Base-by-base conservation (phyloP, 2,113 vertebrate species). In the Pterocles orientalis region DNA sequence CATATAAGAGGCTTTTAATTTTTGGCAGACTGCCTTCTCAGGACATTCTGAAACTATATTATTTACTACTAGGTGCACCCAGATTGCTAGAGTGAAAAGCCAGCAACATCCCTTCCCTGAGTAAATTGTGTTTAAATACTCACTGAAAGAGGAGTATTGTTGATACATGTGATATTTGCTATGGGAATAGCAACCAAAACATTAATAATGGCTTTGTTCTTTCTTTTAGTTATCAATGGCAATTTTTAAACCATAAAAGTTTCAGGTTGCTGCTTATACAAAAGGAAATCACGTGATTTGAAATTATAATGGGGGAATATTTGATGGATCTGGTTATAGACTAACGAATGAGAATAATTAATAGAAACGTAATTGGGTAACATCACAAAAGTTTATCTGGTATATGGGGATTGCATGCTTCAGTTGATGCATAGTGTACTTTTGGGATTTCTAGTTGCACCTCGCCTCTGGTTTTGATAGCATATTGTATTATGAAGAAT, bases 281-380 rank as follows among this genome's bases (percentile, higher is more conserved):
- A 94, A 97, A 96, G 47, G 45, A 96, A 97, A 92, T 65, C 34
- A 61, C 85, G 43, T 71, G 86, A 86, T 95, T 96, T 95, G 79
- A 96, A 96, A 97, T 94, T 95, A 62, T 94, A 98, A 97, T 95
- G 95, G 77, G 17, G 29, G 53, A 93, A 78, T 95, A 88, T 94
- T 88, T 94, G 84, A 88, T 94, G 83, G 54, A 92, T 89, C 90
- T 91, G 62, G 57, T 94, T 97, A 79, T 94, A 83, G 96, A 95
- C 97, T 98, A 97, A 98, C 20, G 43, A 97, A 96, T 97, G 62
- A 95, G 83, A 97, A 95, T 96, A 94, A 98, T 98, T 98, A 98
- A 98, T 98, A 96, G 94, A 76, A 98, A 98, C 93, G 97, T 98
- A 98, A 98, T 98, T 98, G 97, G 92, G 93, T 95, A 97, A 89